Evolutionary conservation across 1,140 invertebrate genomes (phyloP), one percentile per base, ranked within the genome.

Genomic region (Archivesica marissinica): DNA sequence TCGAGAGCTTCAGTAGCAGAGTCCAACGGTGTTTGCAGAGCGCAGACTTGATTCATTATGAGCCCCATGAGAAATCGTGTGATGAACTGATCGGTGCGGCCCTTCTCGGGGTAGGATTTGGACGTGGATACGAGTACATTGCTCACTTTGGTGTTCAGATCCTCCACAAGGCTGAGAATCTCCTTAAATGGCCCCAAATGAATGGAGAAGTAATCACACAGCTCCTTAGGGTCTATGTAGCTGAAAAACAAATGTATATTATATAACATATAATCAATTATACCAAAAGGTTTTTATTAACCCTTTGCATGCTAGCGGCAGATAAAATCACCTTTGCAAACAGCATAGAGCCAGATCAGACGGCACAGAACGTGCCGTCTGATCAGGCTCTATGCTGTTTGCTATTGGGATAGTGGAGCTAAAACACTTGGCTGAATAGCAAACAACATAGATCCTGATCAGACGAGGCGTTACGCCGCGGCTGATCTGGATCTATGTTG

Each of bases 151-250:
- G 77, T 83, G 44, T 90, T 91, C 11, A 92, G 83, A n/a, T 92
- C 89, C 30, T 92, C 92, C 13, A 92, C 59, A 7, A 89, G 39
- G 6, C 87, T 87, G 76, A 90, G 91, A 28, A 93, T 89, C 15
- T 91, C 88, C 82, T 91, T 88, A 70, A 93, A 92, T 23, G 89
- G 85, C 17, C 90, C 91, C 47, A 93, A 87, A 85, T 92, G 91
- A 68, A 89, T 86, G 30, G 87, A 82, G 59, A 93, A 92, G 68
- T 92, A 93, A 28, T 90, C 80, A 86, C 91, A 92, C 25, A 93
- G 74, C 70, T 93, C 92, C 30, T 87, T 88, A 13, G 89, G 90
- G 70, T 93, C 91, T 75, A 93, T 92, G 44, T 91, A 90, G 74
- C 91, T 93, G 87, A 44, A 88, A 87, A 35, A 28, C 44, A 74